These are phyloP conservation scores for Conomelus anceps DNA, from an alignment of 2,888 invertebrate genomes.

Conservation along the genomic window DNA sequence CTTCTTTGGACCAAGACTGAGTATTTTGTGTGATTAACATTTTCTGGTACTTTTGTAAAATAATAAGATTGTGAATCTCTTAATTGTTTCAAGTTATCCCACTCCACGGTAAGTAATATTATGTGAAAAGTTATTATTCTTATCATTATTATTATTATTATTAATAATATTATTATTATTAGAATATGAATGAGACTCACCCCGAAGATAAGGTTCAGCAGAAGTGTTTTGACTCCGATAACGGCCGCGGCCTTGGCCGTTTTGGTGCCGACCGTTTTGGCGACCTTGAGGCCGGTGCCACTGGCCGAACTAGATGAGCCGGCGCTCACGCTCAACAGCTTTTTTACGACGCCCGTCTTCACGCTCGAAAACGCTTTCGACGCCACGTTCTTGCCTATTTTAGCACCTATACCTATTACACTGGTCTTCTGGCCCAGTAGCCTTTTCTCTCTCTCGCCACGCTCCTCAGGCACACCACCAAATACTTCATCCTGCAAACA, in stretches of 20 bases:
- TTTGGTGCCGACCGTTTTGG: slow-evolving; percentile 33
- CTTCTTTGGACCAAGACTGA: no score
- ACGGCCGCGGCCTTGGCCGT: slow-evolving; percentile 35
- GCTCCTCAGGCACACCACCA: slow-evolving; percentile 23
- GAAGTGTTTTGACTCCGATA: slow-evolving; percentile 35
- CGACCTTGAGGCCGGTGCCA: slow-evolving; percentile 31
- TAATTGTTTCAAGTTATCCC: no score
- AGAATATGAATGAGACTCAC: slow-evolving; percentile 32
- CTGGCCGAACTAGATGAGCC: slow-evolving; percentile 31
- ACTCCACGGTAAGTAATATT: no score
- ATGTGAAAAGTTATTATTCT: no score
- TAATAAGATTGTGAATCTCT: no score
- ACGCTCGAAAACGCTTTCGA: slow-evolving; percentile 17
- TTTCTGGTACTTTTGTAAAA: no score
- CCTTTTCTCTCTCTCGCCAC: slow-evolving; percentile 27
- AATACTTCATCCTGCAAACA: slow-evolving; percentile 27
- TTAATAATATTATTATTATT: no score
- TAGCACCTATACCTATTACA: slow-evolving; percentile 10
- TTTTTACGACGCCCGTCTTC: slow-evolving; percentile 25
- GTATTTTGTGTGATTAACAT: no score
- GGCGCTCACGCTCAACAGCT: slow-evolving; percentile 29
- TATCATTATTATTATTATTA: no score
- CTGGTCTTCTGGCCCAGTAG: slow-evolving; percentile 15
- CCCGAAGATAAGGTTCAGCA: slow-evolving; percentile 36
- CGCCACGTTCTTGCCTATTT: slow-evolving; percentile 12